Base-by-base conservation (phyloP, 1,140 invertebrate genomes). In the Lanistes nyassanus region DNA sequence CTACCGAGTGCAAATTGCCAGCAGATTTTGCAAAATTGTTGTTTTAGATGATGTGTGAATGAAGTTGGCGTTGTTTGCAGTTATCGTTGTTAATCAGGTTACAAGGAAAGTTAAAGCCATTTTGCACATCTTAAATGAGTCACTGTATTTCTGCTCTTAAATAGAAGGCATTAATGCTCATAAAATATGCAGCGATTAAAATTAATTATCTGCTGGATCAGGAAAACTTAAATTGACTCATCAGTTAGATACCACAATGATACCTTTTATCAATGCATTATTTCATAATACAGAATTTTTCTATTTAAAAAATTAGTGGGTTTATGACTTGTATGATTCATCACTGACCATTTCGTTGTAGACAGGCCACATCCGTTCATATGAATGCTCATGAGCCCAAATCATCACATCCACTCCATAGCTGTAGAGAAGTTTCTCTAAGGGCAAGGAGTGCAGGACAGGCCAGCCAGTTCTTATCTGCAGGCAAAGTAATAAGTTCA, bases 331-430 rank as follows among this genome's bases (percentile, higher is more conserved):
- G 9, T 47, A 47, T 47, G 19, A 47, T 42, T 53, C 2, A 55
- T 2, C 0, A 47, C 34, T 31, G 11, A 83, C 83, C 79, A 81
- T 76, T 76, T 80, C 80, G 87, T 99, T 92, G 88, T 96, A 99
- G 64, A 99, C 92, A 1, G 98, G 97, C 93, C 94, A 98, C 72
- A 97, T 90, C 60, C 98, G 91, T 90, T 99, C 97, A 87, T 99
- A 99, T 23, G 95, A 95, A 90, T 99, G 97, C 89, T 99, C 97
- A 87, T 99, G 97, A 0, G 96, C 97, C 95, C 96, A 98, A n/a
- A 99, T 90, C 85, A 93, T 92, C 67, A 99, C 86, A 90, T 99
- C 98, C 23, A 99, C 98, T 64, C 95, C 95, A 85, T 96, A 94
- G 66, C 95, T 91, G 82, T 94, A 93, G 84, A 99, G 94, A 5